Base-by-base conservation (phyloP, 2,888 invertebrate species). In the Tanytarsus gracilentus region DNA sequence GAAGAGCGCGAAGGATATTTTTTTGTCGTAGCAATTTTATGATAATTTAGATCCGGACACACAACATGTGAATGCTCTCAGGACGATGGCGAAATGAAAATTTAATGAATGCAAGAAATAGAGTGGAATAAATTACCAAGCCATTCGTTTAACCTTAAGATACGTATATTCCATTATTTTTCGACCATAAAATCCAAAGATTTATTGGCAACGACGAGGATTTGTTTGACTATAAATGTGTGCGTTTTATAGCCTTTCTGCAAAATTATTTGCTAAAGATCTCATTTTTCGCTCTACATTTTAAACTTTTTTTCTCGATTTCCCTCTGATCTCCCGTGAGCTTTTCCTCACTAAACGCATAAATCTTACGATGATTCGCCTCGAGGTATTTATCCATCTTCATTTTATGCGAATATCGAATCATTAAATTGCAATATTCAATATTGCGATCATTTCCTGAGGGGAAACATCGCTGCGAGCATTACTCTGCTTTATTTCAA, bases 181-280 rank as follows among this genome's bases (percentile, higher is more conserved):
- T 58, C 39, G 58, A 58, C 58, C 58, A 58, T 58, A 48, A 58
- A 58, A 58, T 48, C 29, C 48, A 48, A 58, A 58, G 58, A 58
- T 58, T 58, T 58, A 58, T 58, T 58, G 58, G 55, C 48, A 48
- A 48, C 44, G 58, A 58, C 58, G 58, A 58, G 40, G 48, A 58
- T 58, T 58, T 58, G 58, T 58, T 44, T 56, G 58, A 48, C 58
- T 58, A 39, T 58, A 58, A 58, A 58, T 48, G 58, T 58, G 39
- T 58, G 58, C 58, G 44, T 58, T 58, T 58, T 58, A 58, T 58
- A 40, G 58, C 56, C 25, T n/a, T 55, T 33, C n/a, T n/a, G n/a
- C n/a, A n/a, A n/a, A n/a, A n/a, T n/a, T n/a, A n/a, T n/a, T n/a
- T n/a, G n/a, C n/a, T n/a, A n/a, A n/a, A n/a, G n/a, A n/a, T n/a